phyloP scores from a whole-genome alignment of 2,113 vertebrate genomes.

The Ceyx margarethae region DNA sequence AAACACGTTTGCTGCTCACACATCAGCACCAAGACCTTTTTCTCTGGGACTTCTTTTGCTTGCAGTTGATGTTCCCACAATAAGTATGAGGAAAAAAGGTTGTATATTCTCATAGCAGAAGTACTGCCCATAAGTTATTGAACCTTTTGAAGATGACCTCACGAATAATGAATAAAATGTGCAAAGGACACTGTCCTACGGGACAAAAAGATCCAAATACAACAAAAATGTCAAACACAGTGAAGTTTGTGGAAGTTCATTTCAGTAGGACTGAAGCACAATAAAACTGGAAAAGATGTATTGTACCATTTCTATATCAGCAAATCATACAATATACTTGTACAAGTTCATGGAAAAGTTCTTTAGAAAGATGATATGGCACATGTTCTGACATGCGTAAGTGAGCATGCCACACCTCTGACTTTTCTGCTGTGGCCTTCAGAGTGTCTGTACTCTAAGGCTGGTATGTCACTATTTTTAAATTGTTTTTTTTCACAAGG shows the following conservation, averaged over 20 bases:
- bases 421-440: background rate
- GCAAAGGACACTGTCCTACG: constrained; percentile 37
- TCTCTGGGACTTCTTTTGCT: background rate
- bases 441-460: background rate
- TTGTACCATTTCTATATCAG: background rate
- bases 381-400: background rate
- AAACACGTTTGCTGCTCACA: background rate
- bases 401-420: background rate
- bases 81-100: background rate
- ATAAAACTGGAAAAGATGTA: background rate
- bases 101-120: background rate
- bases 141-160: constrained; percentile 45
- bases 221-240: constrained; percentile 50
- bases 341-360: background rate
- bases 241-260: constrained; percentile 13
- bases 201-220: constrained; percentile 28
- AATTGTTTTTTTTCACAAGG: background rate
- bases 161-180: constrained; percentile 24
- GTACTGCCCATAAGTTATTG: background rate
- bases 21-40: background rate
- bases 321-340: background rate
- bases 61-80: background rate
- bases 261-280: constrained; percentile 12
- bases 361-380: background rate
- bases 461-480: background rate